Base-by-base conservation (phyloP, 2,888 invertebrate genomes). In the Caenorhabditis sp. region DNA sequence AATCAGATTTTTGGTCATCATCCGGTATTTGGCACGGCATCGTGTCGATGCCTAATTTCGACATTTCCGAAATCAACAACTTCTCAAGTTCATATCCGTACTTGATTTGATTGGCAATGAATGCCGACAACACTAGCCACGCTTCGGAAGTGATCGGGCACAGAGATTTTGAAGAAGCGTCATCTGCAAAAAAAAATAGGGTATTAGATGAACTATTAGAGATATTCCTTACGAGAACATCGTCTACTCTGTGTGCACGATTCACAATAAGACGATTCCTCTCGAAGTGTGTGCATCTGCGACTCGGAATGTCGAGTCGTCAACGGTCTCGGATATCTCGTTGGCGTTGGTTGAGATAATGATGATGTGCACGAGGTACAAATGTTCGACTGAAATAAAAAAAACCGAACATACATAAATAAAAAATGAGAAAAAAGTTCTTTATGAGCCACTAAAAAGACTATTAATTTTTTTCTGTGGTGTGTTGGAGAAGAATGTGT, bases 121-220 rank as follows among this genome's bases (percentile, higher is more conserved):
- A 79, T 1, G 79, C 79, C 4, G 79, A 79, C 19, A 79, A 55
- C 14, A 74, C 79, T 0, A 79, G 58, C 79, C 79, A 79, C 8
- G 79, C 77, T 66, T 79, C 79, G 14, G 77, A 71, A 14, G 79
- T 77, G 10, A 79, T 79, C 1, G 79, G 79, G 31, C 79, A 79
- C 31, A 79, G 37, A 10, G 71, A 71, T 26, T 77, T 76, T 43
- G 43, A 43, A 43, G 31, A 31, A 31, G 58, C n/a, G 14, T 69
- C 74, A 26, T 70, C 70, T 67, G 67, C n/a, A 31, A 64, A 58
- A 12, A 58, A 27, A 26, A 31, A 31, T 31, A 31, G 4, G 31
- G 10, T 31, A 10, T 31, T 31, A 6, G n/a, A n/a, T n/a, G n/a
- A n/a, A n/a, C n/a, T n/a, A n/a, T n/a, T n/a, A n/a, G n/a, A 31